Percentiles rank a stretch among this genome's conserved stretches.
Evolutionary conservation across 2,797 vertebrate genomes (phyloP).

Genomic region (Triplophysa bombifrons): DNA sequence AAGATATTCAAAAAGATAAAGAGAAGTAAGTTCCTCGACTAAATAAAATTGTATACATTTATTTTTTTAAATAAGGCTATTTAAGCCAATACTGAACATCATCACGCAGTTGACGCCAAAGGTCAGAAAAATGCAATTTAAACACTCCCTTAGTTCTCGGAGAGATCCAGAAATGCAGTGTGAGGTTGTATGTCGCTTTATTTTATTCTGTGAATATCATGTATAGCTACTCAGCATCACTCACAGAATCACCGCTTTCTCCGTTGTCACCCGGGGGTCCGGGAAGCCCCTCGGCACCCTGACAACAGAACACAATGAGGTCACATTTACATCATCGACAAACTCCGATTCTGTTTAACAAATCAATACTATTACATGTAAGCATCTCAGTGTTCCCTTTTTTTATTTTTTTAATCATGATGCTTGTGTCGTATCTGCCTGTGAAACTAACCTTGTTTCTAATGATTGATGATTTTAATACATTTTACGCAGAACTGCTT

Average conservation of each 20-base stretch:
- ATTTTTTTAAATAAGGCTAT: background rate
- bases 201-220: too few relatives aligned
- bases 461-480: too few relatives aligned
- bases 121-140: background rate
- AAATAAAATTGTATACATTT: background rate
- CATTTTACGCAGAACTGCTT: too few relatives aligned
- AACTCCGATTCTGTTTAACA: background rate
- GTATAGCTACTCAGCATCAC: conserved; percentile 14
- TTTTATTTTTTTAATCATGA: background rate
- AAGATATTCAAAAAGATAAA: conserved; percentile 1
- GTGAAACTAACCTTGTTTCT: background rate
- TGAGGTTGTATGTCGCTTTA: too few relatives aligned
- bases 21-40: background rate
- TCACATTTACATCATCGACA: background rate
- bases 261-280: conserved; percentile 26
- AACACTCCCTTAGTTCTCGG: background rate
- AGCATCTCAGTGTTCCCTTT: too few relatives aligned
- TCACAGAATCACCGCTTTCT: conserved; percentile 43
- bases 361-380: background rate
- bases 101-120: background rate
- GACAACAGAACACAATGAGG: background rate
- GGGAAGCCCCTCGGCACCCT: conserved; percentile 48
- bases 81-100: background rate
- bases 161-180: background rate
- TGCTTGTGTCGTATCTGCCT: background rate